Evolutionary conservation across 2,797 vertebrate species (phyloP).

Genomic region (Ctenopoma kingsleyae): DNA sequence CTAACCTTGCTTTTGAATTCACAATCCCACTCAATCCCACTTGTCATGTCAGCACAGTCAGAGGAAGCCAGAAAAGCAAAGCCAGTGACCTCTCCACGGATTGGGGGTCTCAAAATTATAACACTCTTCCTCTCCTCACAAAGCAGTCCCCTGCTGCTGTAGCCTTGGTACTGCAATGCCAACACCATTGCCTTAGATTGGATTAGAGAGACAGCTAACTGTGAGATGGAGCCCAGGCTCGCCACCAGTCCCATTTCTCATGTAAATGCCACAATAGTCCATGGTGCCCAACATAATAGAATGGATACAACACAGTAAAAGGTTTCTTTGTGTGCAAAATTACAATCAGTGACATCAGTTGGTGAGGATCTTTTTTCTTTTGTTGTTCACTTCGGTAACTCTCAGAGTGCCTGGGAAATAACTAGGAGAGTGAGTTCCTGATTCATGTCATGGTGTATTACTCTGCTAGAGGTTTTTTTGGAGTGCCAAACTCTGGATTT

Average conservation of each 20-base stretch:
- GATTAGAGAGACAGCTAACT: conserved; percentile 91
- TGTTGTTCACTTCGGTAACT: conserved; percentile 61
- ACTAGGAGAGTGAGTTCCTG: conserved; percentile 70
- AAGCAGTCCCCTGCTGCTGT: conserved; percentile 90
- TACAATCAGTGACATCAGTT: conserved; percentile 82
- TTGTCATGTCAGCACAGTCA: conserved; percentile 90
- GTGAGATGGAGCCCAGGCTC: conserved; percentile 85
- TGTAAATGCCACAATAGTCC: conserved; percentile 92
- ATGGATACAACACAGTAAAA: conserved; percentile 88
- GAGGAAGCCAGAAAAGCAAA: conserved; percentile 88
- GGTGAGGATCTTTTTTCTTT: conserved; percentile 49
- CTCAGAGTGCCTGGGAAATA: conserved; percentile 75
- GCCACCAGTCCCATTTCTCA: conserved; percentile 89
- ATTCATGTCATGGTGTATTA: conserved; percentile 73
- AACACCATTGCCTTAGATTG: conserved; percentile 90
- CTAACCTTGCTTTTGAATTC: conserved; percentile 73
- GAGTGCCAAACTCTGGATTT: conserved; percentile 74
- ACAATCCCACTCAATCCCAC: conserved; percentile 85
- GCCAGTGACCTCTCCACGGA: conserved; percentile 86
- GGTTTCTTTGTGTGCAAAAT: conserved; percentile 89
- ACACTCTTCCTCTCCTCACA: conserved; percentile 88
- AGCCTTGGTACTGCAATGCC: conserved; percentile 86
- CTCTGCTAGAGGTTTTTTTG: conserved; percentile 61
- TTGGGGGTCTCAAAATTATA: conserved; percentile 87
- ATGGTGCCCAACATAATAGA: conserved; percentile 87